phyloP scores from a whole-genome alignment of 2,113 vertebrate species.

The Psilopsiagon aurifrons region DNA sequence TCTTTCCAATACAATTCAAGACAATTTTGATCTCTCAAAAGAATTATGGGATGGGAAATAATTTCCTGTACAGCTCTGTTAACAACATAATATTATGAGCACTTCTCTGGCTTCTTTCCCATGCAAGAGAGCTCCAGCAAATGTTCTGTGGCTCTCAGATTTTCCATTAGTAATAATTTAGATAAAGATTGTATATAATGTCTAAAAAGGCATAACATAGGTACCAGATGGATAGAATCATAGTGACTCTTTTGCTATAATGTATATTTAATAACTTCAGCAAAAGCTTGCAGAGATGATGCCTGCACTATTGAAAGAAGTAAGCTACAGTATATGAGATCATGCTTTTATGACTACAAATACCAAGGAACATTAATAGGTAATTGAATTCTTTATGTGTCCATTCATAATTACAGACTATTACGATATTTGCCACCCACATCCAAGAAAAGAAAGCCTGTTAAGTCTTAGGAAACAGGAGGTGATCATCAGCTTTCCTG shows the following conservation, averaged over 20 bases:
- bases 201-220: constrained; percentile 24
- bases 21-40: background rate
- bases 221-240: constrained; percentile 36
- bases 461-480: background rate
- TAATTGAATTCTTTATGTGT: constrained; percentile 33
- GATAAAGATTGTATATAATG: constrained; percentile 4
- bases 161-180: constrained; percentile 62
- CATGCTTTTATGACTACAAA: constrained; percentile 34
- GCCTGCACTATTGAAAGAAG: constrained; percentile 9
- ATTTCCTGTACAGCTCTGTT: constrained; percentile 20
- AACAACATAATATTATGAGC: background rate
- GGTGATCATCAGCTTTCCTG: background rate
- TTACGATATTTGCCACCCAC: background rate
- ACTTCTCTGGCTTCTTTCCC: constrained; percentile 43
- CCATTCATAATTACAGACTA: background rate
- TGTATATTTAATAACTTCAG: constrained; percentile 50
- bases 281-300: background rate
- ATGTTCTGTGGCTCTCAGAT: background rate
- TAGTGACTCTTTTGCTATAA: background rate
- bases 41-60: background rate
- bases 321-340: constrained; percentile 13
- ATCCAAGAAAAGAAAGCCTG: background rate
- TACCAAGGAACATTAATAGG: background rate
- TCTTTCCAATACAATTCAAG: background rate
- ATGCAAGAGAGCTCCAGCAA: background rate